Base-by-base conservation (phyloP, 2,113 vertebrate species). In the Elgaria multicarinata region DNA sequence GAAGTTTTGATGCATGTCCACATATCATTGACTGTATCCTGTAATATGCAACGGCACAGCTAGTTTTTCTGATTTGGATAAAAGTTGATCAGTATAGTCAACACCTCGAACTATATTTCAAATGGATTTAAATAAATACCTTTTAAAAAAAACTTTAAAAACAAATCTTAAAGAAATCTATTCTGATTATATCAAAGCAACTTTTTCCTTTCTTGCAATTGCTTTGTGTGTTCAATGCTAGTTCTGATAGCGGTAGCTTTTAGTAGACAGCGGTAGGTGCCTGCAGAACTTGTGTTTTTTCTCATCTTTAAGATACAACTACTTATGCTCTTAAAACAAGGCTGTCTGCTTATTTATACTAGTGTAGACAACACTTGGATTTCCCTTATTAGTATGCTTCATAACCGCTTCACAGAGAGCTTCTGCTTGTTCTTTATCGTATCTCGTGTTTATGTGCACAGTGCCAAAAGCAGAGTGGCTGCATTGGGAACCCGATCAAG, bases 161-260 rank as follows among this genome's bases (percentile, higher is more conserved):
- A 97, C 96, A 97, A 98, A 98, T 98, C 98, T 97, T 98, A 98
- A 96, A 99, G 98, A 98, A 98, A 98, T 99, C 98, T 99, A 99
- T 99, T 99, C 98, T 99, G 98, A 99, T 99, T 99, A 98, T 99
- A 99, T 99, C 99, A 98, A 99, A 98, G 98, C 98, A 98, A 98
- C 98, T 98, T 99, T 97, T 98, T 98, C 97, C 98, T 99, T 99
- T 99, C 98, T 99, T 98, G 98, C 98, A 98, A 98, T 99, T 98
- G 99, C 98, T 99, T 99, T 99, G 99, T 99, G 99, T 99, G 99
- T 99, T 99, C 98, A 98, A 99, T 99, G 98, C 99, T 99, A 99
- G 98, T 98, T 98, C 98, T 98, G 97, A 99, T 99, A 99, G 98
- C 99, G 96, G 98, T 99, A 99, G 98, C 99, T 99, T 99, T 99